phyloP scores from a whole-genome alignment of 2,888 invertebrate genomes.

The Eristalis tenax region DNA sequence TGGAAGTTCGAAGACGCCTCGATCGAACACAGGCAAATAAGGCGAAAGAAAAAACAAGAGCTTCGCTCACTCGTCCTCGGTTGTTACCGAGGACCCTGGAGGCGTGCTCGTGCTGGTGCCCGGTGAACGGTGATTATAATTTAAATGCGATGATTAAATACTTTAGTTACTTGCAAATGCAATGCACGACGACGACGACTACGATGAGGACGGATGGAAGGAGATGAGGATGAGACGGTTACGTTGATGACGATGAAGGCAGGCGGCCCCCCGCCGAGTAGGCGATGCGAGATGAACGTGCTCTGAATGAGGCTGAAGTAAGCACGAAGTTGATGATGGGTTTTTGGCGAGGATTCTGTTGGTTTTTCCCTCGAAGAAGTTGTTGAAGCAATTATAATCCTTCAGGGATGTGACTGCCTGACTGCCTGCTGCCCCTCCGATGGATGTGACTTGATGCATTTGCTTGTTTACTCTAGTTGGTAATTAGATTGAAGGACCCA shows the following conservation, averaged over 20 bases:
- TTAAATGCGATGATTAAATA: conserved; percentile 71
- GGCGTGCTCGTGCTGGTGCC: conserved; percentile 15
- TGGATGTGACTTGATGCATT: conserved; percentile 20
- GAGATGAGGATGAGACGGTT: not conserved
- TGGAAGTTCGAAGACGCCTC: conserved; percentile 14
- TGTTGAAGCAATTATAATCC: conserved; percentile 59
- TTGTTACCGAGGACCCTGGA: conserved; percentile 19
- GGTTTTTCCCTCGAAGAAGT: conserved; percentile 52
- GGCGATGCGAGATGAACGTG: conserved; percentile 42
- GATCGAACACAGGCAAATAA: not conserved
- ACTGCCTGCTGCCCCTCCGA: not conserved
- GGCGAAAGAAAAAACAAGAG: too few species aligned
- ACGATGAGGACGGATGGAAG: conserved; percentile 10
- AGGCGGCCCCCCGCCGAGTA: not conserved
- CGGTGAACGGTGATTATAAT: conserved; percentile 63
- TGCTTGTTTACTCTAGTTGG: conserved; percentile 37
- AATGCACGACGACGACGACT: conserved; percentile 39
- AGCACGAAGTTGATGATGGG: conserved; percentile 44
- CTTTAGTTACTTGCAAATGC: conserved; percentile 67
- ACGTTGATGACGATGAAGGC: conserved; percentile 8
- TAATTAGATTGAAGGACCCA: conserved; percentile 41
- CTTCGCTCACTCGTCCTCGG: conserved; percentile 25
- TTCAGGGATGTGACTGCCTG: not conserved
- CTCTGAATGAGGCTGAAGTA: conserved; percentile 24
- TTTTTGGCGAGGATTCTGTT: conserved; percentile 57